phyloP scores from a whole-genome alignment of 2,888 invertebrate genomes.

The Tethea ocularis region DNA sequence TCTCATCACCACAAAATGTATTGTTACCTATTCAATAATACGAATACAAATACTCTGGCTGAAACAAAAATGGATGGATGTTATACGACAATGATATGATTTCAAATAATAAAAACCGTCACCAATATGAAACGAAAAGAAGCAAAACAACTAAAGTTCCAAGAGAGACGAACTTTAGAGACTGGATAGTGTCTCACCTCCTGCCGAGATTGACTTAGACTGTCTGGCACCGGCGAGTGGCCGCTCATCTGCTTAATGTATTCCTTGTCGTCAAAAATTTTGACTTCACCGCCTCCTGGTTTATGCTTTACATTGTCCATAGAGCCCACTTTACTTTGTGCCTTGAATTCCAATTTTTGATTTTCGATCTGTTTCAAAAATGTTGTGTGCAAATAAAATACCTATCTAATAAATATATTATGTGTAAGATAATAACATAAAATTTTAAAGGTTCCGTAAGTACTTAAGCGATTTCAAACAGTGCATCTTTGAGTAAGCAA shows the following conservation, averaged over 20 bases:
- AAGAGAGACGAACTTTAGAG: constrained; percentile 17
- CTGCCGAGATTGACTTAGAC: constrained; percentile 70
- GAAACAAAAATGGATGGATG: constrained; percentile 71
- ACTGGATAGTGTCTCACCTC: constrained; percentile 71
- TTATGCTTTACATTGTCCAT: constrained; percentile 95
- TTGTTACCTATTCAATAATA: constrained; percentile 72
- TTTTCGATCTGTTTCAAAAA: constrained; percentile 90
- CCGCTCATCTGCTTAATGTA: constrained; percentile 91
- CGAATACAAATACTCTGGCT: constrained; percentile 80
- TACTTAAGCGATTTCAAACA: neutral
- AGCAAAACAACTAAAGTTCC: constrained; percentile 36
- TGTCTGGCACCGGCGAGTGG: constrained; percentile 68
- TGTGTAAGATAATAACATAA: neutral
- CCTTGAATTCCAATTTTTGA: constrained; percentile 96
- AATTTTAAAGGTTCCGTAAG: constrained; percentile 26
- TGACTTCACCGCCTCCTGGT: constrained; percentile 96
- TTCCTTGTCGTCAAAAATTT: constrained; percentile 96
- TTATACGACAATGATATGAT: constrained; percentile 40
- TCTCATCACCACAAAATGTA: constrained; percentile 22
- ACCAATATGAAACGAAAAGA: constrained; percentile 47
- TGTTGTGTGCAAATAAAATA: constrained; percentile 67
- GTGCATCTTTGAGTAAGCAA: neutral
- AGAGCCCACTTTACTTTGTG: constrained; percentile 95
- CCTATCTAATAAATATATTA: constrained; percentile 20
- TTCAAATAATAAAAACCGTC: constrained; percentile 47